Evolutionary conservation across 2,113 vertebrate genomes (phyloP), one percentile per base, ranked within the genome.

Genomic region (Apeltes quadracus): DNA sequence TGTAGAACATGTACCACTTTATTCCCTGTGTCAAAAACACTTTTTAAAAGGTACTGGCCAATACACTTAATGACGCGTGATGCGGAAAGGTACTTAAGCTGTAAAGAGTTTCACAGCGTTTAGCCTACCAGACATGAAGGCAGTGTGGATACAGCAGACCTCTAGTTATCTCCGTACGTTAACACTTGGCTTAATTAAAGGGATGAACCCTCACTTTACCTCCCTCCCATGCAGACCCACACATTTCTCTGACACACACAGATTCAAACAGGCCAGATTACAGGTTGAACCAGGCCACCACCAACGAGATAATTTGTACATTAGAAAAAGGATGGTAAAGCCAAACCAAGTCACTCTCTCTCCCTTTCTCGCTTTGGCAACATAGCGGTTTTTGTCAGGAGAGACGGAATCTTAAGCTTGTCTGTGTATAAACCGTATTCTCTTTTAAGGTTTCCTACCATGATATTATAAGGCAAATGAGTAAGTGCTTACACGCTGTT

Each of bases 401-500:
- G 66, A 80, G 72, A 65, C 54, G 1, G 68, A 76, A 68, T 84
- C 90, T 88, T 88, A 84, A 88, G 81, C 78, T 69, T 41, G 70
- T 84, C 80, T 90, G 85, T 90, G 82, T 88, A 88, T 92, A 91
- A 92, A 92, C 89, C 76, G 3, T 13, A 78, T 66, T 73, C 87
- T 82, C 85, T 90, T 90, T 93, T 85, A 91, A 89, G 86, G 86
- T 84, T 84, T 83, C 65, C 85, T 85, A 90, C 87, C 85, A 77
- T 93, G 82, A 85, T 81, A 92, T 93, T 92, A 93, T 87, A 78
- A 91, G 90, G 81, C 85, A 89, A 92, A 93, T 93, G 90, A 92
- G 87, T 90, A 90, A 92, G 92, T 91, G 91, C 91, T 93, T 94
- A 92, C 91, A 92, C 84, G 90, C 89, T 88, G 88, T 90, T 92